These are phyloP conservation scores for Plebejus argus DNA, from an alignment of 2,888 invertebrate genomes.

Conservation along the genomic window DNA sequence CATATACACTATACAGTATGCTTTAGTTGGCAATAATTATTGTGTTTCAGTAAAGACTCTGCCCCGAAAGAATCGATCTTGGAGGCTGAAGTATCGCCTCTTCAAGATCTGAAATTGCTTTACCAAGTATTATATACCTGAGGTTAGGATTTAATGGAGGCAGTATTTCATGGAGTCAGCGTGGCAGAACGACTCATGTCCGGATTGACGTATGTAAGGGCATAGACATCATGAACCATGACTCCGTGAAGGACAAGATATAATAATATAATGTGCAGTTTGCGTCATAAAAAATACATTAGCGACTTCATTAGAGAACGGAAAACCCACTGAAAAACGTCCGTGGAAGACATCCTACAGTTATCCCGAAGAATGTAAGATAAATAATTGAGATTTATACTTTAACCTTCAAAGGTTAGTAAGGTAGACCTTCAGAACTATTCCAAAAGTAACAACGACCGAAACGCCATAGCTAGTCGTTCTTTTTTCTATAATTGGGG, in stretches of 20 bases:
- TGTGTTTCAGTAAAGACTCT: too few species aligned
- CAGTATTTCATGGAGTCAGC: constrained; percentile 10
- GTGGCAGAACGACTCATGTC: constrained; percentile 2
- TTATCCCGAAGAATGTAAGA: too few species aligned
- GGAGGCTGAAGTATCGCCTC: not conserved
- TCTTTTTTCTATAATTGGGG: too few species aligned
- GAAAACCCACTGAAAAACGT: not conserved
- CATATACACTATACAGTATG: too few species aligned
- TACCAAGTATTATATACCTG: not conserved
- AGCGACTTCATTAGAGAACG: not conserved
- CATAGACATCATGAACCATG: constrained; percentile 1
- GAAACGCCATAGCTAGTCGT: too few species aligned
- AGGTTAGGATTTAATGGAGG: not conserved
- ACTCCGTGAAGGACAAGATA: constrained; percentile 11
- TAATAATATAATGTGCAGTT: not conserved
- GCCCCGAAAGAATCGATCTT: too few species aligned
- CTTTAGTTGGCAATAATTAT: too few species aligned
- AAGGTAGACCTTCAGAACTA: too few species aligned
- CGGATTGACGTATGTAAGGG: constrained; percentile 7
- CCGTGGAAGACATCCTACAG: not conserved
- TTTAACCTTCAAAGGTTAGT: too few species aligned
- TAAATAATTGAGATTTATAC: too few species aligned
- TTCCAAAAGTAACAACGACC: too few species aligned
- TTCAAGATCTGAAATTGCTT: not conserved
- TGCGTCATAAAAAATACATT: constrained; percentile 2